Conservation (phyloP, 2,113 vertebrate species). For the Ailuropoda melanoleuca region DNA sequence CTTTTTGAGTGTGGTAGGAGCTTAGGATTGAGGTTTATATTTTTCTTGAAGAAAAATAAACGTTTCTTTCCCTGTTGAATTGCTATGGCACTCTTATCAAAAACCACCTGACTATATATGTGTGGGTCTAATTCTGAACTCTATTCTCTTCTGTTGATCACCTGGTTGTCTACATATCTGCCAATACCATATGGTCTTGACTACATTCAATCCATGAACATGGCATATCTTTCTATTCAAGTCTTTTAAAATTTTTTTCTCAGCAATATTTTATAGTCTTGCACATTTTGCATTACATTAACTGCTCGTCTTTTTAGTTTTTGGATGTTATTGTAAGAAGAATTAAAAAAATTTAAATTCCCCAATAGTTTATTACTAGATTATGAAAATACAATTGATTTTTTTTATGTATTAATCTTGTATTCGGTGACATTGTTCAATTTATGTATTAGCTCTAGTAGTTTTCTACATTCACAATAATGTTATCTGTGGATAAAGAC, state of each 20-base stretch:
- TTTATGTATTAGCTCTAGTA: not conserved
- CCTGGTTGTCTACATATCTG: not conserved
- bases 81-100: not conserved
- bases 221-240: not conserved
- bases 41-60: not conserved
- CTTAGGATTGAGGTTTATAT: not conserved
- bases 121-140: not conserved
- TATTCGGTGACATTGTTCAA: not conserved
- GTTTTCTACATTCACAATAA: not conserved
- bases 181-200: not conserved
- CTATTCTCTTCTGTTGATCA: not conserved
- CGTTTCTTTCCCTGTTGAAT: not conserved
- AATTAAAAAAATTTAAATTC: not conserved
- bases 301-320: slow-evolving; percentile 39
- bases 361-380: not conserved
- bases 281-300: not conserved
- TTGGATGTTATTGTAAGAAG: not conserved
- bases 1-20: not conserved
- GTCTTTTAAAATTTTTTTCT: not conserved
- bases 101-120: not conserved
- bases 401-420: slow-evolving; percentile 9
- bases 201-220: not conserved
- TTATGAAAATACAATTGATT: not conserved
- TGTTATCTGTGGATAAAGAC: not conserved
- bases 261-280: not conserved